Evolutionary conservation across 2,113 vertebrate genomes (phyloP).

Genomic region (Pyxicephalus adspersus): DNA sequence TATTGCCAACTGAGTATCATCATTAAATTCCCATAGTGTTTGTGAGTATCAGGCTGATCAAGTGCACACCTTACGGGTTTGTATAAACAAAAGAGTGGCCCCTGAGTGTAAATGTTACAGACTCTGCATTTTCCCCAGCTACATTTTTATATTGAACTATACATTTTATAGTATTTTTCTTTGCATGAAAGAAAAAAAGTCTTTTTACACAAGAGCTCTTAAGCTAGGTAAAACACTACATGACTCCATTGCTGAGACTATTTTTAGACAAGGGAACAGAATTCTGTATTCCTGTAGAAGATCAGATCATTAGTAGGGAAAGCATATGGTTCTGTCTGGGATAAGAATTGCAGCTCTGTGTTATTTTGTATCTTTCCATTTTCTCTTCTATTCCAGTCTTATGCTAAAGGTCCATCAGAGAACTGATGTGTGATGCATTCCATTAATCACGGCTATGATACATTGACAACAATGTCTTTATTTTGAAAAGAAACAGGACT

Average conservation of each 20-base stretch:
- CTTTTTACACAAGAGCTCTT: background rate
- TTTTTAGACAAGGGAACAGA: conserved; percentile 24
- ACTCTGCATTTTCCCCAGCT: background rate
- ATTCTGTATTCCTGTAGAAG: background rate
- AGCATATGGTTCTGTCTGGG: conserved; percentile 33
- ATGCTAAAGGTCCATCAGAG: background rate
- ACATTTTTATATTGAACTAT: no score
- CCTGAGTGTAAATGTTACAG: background rate
- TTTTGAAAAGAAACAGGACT: background rate
- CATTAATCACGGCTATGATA: background rate
- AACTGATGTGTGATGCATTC: background rate
- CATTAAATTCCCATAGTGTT: no score
- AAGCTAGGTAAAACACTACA: background rate
- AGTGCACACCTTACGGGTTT: no score
- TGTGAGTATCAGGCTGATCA: no score
- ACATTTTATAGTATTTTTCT: background rate
- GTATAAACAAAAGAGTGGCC: background rate
- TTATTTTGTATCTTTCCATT: conserved; percentile 36
- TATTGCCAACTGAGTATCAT: no score
- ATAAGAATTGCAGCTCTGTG: conserved; percentile 26
- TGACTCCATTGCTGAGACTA: background rate
- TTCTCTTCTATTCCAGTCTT: background rate
- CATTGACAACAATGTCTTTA: background rate
- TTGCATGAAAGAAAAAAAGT: background rate
- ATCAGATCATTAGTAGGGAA: conserved; percentile 41